These are phyloP conservation scores for Delphinus delphis DNA, from an alignment of 2,113 vertebrate genomes.

Conservation along the genomic window DNA sequence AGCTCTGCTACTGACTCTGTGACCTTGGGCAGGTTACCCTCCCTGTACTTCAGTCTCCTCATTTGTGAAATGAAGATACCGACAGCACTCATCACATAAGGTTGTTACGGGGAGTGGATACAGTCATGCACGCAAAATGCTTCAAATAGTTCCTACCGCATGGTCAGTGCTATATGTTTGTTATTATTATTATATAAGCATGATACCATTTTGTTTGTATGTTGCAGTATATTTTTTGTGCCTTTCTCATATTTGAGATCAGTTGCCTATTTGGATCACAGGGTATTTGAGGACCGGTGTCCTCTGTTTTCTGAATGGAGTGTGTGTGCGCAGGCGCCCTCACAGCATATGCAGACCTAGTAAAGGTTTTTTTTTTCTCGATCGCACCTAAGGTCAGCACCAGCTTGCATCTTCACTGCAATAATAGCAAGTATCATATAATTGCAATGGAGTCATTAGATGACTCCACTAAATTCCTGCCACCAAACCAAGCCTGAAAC, in stretches of 20 bases:
- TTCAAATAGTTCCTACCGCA: neutral
- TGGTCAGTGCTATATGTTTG: neutral
- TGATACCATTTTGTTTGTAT: neutral
- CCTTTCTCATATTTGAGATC: neutral
- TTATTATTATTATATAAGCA: neutral
- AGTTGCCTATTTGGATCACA: neutral
- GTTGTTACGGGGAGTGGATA: neutral
- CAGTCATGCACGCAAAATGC: neutral
- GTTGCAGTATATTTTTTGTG: neutral
- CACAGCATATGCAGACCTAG: neutral
- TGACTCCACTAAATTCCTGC: neutral
- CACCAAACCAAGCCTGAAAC: neutral
- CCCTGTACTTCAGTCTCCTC: neutral
- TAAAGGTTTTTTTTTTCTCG: neutral
- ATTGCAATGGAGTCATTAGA: neutral
- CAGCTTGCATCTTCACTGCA: neutral
- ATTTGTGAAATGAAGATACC: neutral
- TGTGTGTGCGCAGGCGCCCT: neutral
- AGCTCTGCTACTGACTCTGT: neutral
- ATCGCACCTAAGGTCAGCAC: neutral
- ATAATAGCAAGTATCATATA: neutral
- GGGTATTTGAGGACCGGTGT: neutral
- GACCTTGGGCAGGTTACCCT: neutral
- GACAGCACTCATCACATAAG: neutral
- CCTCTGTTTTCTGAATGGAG: neutral